These are phyloP conservation scores for Rousettus leschenaultii DNA, from an alignment of 2,113 vertebrate species.

Conservation along the genomic window DNA sequence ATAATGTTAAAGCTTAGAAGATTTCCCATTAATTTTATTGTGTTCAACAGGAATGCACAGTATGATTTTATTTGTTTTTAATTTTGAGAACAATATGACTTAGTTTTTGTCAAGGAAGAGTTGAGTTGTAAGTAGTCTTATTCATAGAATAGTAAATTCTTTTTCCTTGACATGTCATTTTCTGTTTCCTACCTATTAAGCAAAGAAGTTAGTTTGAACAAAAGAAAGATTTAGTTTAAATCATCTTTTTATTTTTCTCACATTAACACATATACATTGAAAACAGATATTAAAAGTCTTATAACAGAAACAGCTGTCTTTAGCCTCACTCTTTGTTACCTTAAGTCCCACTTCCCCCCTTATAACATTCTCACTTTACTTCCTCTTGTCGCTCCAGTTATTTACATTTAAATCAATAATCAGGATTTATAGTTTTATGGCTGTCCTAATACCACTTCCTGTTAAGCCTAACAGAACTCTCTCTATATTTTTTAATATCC, in stretches of 20 bases:
- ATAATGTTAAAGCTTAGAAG: not conserved
- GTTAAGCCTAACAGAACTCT: not conserved
- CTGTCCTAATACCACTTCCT: not conserved
- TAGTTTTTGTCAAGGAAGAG: not conserved
- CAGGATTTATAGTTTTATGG: not conserved
- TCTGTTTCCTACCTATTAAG: not conserved
- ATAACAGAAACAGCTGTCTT: not conserved
- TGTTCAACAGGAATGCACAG: not conserved
- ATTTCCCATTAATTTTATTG: conserved; percentile 11
- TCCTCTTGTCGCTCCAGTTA: not conserved
- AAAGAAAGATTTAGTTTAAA: not conserved
- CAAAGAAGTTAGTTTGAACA: conserved; percentile 1
- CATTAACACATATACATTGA: not conserved
- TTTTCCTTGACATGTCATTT: not conserved
- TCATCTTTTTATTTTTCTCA: not conserved
- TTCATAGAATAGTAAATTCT: not conserved
- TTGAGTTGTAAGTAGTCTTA: not conserved
- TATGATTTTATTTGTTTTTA: not conserved
- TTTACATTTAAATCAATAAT: not conserved
- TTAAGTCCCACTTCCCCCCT: not conserved
- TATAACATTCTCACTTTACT: not conserved
- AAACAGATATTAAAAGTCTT: conserved; percentile 9
- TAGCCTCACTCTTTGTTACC: not conserved
- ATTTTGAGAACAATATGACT: conserved; percentile 21
- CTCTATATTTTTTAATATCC: not conserved